Conservation (phyloP, 1,140 invertebrate species). For the Anoplolepis gracilipes region DNA sequence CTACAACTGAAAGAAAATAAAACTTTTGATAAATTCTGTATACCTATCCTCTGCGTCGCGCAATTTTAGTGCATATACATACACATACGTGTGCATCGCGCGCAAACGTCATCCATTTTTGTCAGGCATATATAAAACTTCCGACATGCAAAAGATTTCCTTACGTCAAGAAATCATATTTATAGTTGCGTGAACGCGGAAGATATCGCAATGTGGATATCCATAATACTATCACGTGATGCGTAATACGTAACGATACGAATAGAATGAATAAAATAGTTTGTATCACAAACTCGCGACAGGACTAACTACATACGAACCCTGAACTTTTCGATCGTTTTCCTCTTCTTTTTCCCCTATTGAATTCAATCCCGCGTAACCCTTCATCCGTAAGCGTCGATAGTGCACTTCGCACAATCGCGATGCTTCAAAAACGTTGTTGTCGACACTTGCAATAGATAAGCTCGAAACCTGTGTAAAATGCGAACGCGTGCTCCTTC, state of each 20-base stretch:
- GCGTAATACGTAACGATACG: not conserved
- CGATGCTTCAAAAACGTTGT: not conserved
- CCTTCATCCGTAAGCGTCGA: conserved; percentile 14
- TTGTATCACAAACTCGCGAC: not conserved
- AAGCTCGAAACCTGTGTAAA: conserved; percentile 19
- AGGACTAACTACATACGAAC: not conserved
- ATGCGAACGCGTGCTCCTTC: not conserved
- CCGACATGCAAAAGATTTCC: conserved; percentile 27
- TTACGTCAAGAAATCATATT: conserved; percentile 34
- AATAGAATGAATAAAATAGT: not conserved
- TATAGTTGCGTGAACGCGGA: conserved; percentile 25
- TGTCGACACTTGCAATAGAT: conserved; percentile 25
- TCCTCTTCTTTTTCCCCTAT: not conserved
- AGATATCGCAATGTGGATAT: conserved; percentile 4
- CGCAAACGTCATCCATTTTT: conserved; percentile 51
- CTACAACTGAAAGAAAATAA: not conserved
- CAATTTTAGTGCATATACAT: conserved; percentile 31
- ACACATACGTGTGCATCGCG: conserved; percentile 25
- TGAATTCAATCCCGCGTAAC: conserved; percentile 8
- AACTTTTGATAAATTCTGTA: conserved; percentile 33
- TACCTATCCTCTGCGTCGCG: conserved; percentile 12
- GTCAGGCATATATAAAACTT: conserved; percentile 37
- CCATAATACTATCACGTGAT: not conserved
- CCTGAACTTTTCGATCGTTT: not conserved
- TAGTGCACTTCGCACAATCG: conserved; percentile 12